These are phyloP conservation scores for Ceratosolen fusciceps DNA, from an alignment of 1,140 invertebrate genomes.

Conservation along the genomic window DNA sequence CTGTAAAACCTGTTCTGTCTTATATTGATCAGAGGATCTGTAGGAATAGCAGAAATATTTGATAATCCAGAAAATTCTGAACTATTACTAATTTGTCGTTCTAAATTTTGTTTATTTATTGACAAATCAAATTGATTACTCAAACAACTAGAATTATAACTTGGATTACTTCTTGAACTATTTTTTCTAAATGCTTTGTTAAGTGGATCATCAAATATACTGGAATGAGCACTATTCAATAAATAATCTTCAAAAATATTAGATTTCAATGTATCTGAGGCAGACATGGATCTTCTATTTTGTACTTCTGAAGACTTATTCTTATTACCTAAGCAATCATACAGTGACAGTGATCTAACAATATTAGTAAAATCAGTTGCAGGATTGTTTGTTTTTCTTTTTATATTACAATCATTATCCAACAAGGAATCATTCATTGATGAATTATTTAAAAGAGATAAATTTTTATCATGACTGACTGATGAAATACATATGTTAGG, in stretches of 20 bases:
- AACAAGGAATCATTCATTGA: conserved; percentile 61
- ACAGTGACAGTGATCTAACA: conserved; percentile 38
- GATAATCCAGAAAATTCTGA: conserved; percentile 47
- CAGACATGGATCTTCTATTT: conserved; percentile 55
- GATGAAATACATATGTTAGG: conserved; percentile 33
- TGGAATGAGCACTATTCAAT: conserved; percentile 23
- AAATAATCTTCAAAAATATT: conserved; percentile 40
- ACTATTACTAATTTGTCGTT: conserved; percentile 42
- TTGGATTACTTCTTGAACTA: conserved; percentile 17
- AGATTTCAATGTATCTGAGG: conserved; percentile 43
- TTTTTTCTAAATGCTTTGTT: conserved; percentile 51
- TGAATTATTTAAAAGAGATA: conserved; percentile 60
- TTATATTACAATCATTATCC: conserved; percentile 40
- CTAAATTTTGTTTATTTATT: conserved; percentile 50
- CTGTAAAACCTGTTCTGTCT: conserved; percentile 30
- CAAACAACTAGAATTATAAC: conserved; percentile 36
- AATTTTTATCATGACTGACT: conserved; percentile 37
- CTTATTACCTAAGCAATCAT: conserved; percentile 3
- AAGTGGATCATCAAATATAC: conserved; percentile 43
- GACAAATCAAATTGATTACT: conserved; percentile 50
- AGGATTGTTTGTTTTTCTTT: conserved; percentile 43
- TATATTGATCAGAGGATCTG: conserved; percentile 11
- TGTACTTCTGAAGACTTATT: conserved; percentile 21
- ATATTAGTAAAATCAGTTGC: conserved; percentile 26
- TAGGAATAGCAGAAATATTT: conserved; percentile 47